These are phyloP conservation scores for Mnemiopsis leidyi DNA, from an alignment of 37 sponge, comb jelly and placozoan species.

Conservation along the genomic window DNA sequence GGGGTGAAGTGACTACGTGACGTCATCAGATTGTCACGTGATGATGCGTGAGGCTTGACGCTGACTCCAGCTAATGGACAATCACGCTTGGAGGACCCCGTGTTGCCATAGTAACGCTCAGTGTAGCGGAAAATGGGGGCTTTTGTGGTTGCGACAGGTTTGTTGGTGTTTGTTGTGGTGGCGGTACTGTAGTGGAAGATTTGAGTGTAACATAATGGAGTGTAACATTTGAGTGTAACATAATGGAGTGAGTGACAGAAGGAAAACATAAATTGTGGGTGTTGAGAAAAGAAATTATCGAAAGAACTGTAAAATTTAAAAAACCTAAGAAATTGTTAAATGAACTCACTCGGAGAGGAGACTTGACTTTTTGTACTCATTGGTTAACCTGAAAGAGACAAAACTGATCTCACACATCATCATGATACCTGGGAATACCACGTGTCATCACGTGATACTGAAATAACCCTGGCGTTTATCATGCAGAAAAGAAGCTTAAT, in stretches of 20 bases:
- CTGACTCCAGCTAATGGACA: neutral
- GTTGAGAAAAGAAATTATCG: too few relatives aligned
- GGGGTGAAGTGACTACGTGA: constrained; percentile 17
- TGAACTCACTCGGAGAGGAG: constrained; percentile 52
- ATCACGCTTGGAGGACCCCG: neutral
- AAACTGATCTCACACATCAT: neutral
- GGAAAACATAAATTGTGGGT: too few relatives aligned
- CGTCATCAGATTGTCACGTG: neutral
- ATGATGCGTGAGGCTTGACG: neutral
- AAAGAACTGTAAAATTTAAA: too few relatives aligned
- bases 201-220: too few relatives aligned
- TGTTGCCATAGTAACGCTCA: neutral
- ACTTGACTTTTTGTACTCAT: neutral
- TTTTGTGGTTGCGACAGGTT: too few relatives aligned
- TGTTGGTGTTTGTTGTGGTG: too few relatives aligned
- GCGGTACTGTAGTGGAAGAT: too few relatives aligned
- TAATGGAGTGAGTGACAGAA: too few relatives aligned
- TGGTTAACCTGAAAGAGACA: neutral
- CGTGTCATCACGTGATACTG: too few relatives aligned
- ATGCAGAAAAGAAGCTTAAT: too few relatives aligned
- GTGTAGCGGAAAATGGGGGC: neutral
- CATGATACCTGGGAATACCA: neutral
- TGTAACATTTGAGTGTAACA: too few relatives aligned
- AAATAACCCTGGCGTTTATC: too few relatives aligned
- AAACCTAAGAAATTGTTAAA: neutral